phyloP scores from a whole-genome alignment of 2,113 vertebrate genomes.

The Toxotes chatareus region DNA sequence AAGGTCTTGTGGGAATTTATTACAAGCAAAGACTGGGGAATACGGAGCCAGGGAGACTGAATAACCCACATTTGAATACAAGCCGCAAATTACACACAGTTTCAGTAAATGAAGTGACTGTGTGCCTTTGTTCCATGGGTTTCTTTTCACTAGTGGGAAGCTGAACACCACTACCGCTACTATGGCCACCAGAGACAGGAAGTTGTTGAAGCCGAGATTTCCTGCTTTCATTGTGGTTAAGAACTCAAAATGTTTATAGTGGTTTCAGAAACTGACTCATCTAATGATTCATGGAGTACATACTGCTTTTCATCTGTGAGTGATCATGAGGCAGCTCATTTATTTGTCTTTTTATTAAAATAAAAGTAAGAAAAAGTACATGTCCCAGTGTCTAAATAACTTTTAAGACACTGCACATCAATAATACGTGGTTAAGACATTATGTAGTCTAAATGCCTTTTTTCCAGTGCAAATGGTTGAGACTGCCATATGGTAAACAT shows the following conservation, averaged over 20 bases:
- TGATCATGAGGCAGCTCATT: slow-evolving; percentile 83
- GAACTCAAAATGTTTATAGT: slow-evolving; percentile 91
- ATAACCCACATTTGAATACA: slow-evolving; percentile 87
- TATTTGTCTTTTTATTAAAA: slow-evolving; percentile 59
- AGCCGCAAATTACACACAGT: slow-evolving; percentile 93
- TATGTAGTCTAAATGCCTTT: slow-evolving; percentile 56
- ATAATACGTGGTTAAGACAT: slow-evolving; percentile 60
- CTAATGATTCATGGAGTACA: slow-evolving; percentile 93
- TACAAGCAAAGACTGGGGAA: slow-evolving; percentile 74
- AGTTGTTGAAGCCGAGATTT: slow-evolving; percentile 98
- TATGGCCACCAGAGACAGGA: slow-evolving; percentile 91
- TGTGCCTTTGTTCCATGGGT: slow-evolving; percentile 89
- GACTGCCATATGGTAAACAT: slow-evolving; percentile 71
- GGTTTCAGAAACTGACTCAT: slow-evolving; percentile 98
- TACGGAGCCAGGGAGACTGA: slow-evolving; percentile 77
- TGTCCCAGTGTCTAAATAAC: slow-evolving; percentile 34
- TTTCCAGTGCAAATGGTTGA: slow-evolving; percentile 55
- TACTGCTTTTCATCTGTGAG: slow-evolving; percentile 89
- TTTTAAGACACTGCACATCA: slow-evolving; percentile 45
- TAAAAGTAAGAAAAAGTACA: slow-evolving; percentile 43
- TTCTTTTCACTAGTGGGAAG: slow-evolving; percentile 88
- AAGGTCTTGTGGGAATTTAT: slow-evolving; percentile 79
- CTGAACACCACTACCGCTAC: slow-evolving; percentile 84
- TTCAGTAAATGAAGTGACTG: slow-evolving; percentile 90
- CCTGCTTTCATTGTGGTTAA: slow-evolving; percentile 93